Conservation (phyloP, 1,140 invertebrate genomes). For the Microplitis demolitor region DNA sequence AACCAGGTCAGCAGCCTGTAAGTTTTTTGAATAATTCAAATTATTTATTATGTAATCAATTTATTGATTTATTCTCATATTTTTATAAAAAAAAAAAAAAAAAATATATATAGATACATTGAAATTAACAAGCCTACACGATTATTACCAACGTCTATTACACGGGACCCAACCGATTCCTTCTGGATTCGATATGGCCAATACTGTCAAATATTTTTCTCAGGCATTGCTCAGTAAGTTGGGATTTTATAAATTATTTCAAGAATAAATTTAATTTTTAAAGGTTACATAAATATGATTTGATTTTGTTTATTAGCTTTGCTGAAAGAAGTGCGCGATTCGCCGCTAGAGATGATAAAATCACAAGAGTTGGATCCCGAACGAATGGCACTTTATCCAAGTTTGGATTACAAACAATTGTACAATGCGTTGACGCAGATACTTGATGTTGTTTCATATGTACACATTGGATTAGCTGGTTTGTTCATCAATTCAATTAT, state of each 20-base stretch:
- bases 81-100: slow-evolving; percentile 26
- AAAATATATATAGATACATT: slow-evolving; percentile 82
- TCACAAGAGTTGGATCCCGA: slow-evolving; percentile 82
- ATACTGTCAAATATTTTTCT: slow-evolving; percentile 97
- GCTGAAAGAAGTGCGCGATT: slow-evolving; percentile 91
- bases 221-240: slow-evolving; percentile 91
- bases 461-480: slow-evolving; percentile 85
- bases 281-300: slow-evolving; percentile 8
- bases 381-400: slow-evolving; percentile 89
- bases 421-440: slow-evolving; percentile 83
- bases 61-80: slow-evolving; percentile 14
- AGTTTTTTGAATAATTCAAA: slow-evolving; percentile 36
- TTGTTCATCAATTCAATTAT: slow-evolving; percentile 24
- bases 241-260: slow-evolving; percentile 22
- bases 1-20: slow-evolving; percentile 61
- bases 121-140: slow-evolving; percentile 95
- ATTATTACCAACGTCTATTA: slow-evolving; percentile 90
- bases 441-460: slow-evolving; percentile 80
- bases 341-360: slow-evolving; percentile 87
- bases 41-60: neutral
- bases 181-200: slow-evolving; percentile 93
- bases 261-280: slow-evolving; percentile 57
- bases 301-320: slow-evolving; percentile 69
- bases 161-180: slow-evolving; percentile 91
- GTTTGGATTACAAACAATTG: slow-evolving; percentile 92